Evolutionary conservation across 2,888 invertebrate species (phyloP), one percentile per base, ranked within the genome.

Genomic region (Synergus gifuensis): DNA sequence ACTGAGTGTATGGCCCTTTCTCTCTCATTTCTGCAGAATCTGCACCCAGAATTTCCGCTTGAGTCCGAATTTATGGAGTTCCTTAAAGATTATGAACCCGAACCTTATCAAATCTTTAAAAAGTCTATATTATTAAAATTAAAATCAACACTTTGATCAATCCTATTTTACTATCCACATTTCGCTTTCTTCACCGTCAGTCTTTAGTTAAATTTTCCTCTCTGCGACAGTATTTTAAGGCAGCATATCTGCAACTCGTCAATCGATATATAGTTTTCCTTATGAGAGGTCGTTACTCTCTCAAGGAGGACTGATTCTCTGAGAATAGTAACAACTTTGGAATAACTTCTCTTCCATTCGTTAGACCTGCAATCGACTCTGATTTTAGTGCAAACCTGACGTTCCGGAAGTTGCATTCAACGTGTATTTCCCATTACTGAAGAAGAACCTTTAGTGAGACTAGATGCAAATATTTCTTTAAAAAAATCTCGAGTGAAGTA

Each of bases 361-460:
- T 49, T 69, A 16, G 49, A 49, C 46, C 14, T 11, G 36, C 73
- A 58, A 36, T 73, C 73, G 54, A 40, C 54, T 40, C n/a, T 36
- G 12, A 73, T 73, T 73, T 73, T 58, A 54, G 36, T 73, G n/a
- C 54, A 54, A 73, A 58, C 36, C 36, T 73, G n/a, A 46, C 8
- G 9, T 73, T 36, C n/a, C 28, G 16, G 46, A 73, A 49, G 16
- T 16, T 73, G 16, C 28, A 28, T 0, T 73, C 16, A 73, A 46
- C 2, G 16, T 9, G 16, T 28, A 49, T 54, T 36, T 28, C 4
- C 2, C 16, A 12, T 44, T 12, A 18, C 62, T 76, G 78, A 79
- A 79, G 77, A 66, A 64, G 22, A 66, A 62, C 67, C 44, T 80
- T 36, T 62, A 62, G 28, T 62, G 14, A 62, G 18, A 28, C 12